Evolutionary conservation across 1,140 invertebrate species (phyloP).

Genomic region (Planococcus citri): DNA sequence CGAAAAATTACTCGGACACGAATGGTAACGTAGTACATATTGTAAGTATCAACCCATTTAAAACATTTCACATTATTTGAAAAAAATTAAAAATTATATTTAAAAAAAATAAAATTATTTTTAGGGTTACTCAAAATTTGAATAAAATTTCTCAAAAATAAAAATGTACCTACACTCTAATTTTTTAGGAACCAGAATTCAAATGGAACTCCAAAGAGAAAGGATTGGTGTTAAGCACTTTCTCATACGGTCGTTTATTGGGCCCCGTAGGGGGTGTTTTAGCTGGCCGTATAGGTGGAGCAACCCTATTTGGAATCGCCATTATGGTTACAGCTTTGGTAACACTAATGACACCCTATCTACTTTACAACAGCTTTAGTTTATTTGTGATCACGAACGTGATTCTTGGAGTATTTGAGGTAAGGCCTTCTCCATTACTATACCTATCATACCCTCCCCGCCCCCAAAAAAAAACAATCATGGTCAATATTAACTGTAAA

Average conservation of each 20-base stretch:
- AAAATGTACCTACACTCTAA: background rate
- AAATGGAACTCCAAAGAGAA: constrained; percentile 42
- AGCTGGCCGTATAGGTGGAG: constrained; percentile 41
- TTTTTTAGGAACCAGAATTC: constrained; percentile 40
- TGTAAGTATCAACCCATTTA: background rate
- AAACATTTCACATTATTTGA: too few relatives aligned
- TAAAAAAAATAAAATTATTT: too few relatives aligned
- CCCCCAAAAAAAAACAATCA: too few relatives aligned
- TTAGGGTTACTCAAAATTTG: too few relatives aligned
- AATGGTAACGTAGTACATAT: background rate
- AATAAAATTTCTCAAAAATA: background rate
- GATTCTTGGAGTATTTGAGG: constrained; percentile 43
- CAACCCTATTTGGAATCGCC: constrained; percentile 43
- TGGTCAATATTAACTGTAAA: too few relatives aligned
- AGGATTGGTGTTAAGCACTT: constrained; percentile 46
- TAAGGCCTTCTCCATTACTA: constrained; percentile 26
- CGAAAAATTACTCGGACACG: background rate
- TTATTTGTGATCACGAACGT: constrained; percentile 33
- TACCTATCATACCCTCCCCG: background rate
- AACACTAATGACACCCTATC: constrained; percentile 49
- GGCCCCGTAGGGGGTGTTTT: constrained; percentile 46
- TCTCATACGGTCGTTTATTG: constrained; percentile 55
- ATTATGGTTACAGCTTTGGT: constrained; percentile 54
- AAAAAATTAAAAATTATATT: too few relatives aligned
- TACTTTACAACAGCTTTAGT: constrained; percentile 32